Evolutionary conservation across 2,888 invertebrate species (phyloP).

Genomic region (Ptychoptera albimana): DNA sequence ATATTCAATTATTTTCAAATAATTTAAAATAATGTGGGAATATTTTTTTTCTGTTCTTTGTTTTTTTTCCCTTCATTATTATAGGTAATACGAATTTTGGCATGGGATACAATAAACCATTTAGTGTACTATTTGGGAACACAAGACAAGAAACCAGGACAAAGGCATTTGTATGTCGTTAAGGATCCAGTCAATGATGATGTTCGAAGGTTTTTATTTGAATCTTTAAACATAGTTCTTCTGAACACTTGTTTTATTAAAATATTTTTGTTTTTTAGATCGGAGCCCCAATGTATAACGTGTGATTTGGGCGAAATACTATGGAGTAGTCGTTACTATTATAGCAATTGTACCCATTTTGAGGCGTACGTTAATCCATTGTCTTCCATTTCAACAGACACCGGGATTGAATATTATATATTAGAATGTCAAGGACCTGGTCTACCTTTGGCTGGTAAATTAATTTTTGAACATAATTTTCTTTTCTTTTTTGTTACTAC

Average conservation of each 20-base stretch:
- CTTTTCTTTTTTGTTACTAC: not conserved
- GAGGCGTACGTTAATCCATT: constrained; percentile 53
- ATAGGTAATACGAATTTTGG: constrained; percentile 47
- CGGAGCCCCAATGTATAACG: constrained; percentile 70
- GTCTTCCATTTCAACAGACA: constrained; percentile 25
- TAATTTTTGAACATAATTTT: not conserved
- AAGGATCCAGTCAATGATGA: constrained; percentile 57
- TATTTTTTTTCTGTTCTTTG: constrained; percentile 1
- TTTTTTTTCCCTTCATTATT: constrained; percentile 1
- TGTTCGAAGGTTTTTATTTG: constrained; percentile 35
- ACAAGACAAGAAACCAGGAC: constrained; percentile 68
- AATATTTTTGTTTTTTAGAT: constrained; percentile 17
- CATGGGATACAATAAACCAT: constrained; percentile 72
- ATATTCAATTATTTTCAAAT: constrained; percentile 1
- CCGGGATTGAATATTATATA: constrained; percentile 43
- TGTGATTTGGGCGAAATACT: constrained; percentile 61
- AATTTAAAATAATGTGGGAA: not conserved
- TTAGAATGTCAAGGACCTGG: constrained; percentile 87
- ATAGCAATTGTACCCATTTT: constrained; percentile 78
- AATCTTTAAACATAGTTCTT: not conserved
- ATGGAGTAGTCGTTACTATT: constrained; percentile 64
- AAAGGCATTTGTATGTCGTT: constrained; percentile 76
- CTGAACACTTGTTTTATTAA: not conserved
- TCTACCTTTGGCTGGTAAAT: constrained; percentile 55
- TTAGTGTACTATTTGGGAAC: constrained; percentile 65